Evolutionary conservation across 2,888 invertebrate species (phyloP).

Genomic region (Cheilosia pagana): DNA sequence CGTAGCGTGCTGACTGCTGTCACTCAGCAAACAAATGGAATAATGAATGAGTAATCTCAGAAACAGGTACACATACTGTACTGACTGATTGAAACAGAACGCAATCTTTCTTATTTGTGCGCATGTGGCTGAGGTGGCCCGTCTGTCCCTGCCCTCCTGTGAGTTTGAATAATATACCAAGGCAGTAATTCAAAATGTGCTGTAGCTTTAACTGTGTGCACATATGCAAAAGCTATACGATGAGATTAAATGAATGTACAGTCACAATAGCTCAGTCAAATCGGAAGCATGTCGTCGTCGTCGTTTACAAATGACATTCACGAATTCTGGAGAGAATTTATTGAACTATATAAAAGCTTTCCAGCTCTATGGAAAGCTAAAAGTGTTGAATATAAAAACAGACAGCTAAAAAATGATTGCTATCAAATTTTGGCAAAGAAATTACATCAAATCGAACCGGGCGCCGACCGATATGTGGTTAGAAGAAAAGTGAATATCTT

Average conservation of each 20-base stretch:
- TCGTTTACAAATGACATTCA: neutral
- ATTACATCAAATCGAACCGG: conserved; percentile 54
- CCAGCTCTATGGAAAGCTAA: conserved; percentile 74
- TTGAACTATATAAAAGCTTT: conserved; percentile 66
- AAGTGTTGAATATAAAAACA: conserved; percentile 66
- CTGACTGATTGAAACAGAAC: too few species aligned
- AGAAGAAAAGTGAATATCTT: conserved; percentile 68
- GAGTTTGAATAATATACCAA: too few species aligned
- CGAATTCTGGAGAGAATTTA: conserved; percentile 72
- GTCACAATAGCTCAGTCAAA: conserved; percentile 33
- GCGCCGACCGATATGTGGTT: conserved; percentile 58
- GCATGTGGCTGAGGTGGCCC: too few species aligned
- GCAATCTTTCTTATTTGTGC: too few species aligned
- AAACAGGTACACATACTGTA: too few species aligned
- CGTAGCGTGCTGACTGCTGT: too few species aligned
- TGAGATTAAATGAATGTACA: conserved; percentile 28
- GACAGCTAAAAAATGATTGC: conserved; percentile 53
- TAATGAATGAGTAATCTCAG: too few species aligned
- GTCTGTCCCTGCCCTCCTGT: too few species aligned
- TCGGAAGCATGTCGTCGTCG: conserved; percentile 14
- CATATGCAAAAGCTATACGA: neutral
- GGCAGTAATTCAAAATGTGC: too few species aligned
- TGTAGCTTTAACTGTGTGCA: neutral
- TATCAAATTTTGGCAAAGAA: conserved; percentile 65
- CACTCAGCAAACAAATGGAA: too few species aligned